Evolutionary conservation across 1,140 invertebrate genomes (phyloP).

Genomic region (Drosophila mauritiana): DNA sequence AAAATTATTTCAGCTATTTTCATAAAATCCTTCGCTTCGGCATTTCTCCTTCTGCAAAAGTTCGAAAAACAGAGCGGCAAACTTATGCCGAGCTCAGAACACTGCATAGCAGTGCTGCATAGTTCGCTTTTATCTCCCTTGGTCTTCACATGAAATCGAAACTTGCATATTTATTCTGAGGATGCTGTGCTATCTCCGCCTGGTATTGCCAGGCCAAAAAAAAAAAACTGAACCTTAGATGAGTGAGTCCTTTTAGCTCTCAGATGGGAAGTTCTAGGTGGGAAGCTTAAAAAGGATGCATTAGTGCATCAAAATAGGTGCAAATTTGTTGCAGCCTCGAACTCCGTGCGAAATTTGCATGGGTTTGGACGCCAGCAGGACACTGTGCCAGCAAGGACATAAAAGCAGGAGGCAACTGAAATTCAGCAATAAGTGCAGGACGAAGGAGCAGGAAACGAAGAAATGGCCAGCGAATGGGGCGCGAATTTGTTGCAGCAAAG

Average conservation of each 20-base stretch:
- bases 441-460: neutral
- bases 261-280: too few species aligned
- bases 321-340: conserved; percentile 14
- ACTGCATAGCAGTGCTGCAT: conserved; percentile 21
- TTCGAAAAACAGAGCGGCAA: conserved; percentile 32
- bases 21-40: conserved; percentile 63
- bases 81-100: conserved; percentile 44
- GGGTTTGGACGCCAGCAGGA: neutral
- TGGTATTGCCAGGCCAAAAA: neutral
- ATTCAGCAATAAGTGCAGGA: conserved; percentile 3
- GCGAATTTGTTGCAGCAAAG: conserved; percentile 48
- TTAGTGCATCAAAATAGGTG: neutral
- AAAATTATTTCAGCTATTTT: conserved; percentile 77
- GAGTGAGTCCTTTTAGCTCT: too few species aligned
- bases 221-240: too few species aligned
- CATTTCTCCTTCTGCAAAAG: conserved; percentile 41
- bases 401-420: neutral
- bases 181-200: neutral
- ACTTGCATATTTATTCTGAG: conserved; percentile 23
- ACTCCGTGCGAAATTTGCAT: conserved; percentile 2
- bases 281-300: too few species aligned
- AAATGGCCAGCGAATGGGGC: conserved; percentile 11
- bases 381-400: neutral
- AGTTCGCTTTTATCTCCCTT: neutral
- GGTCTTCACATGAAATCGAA: conserved; percentile 30